These are phyloP conservation scores for Fulmarus glacialis DNA, from an alignment of 2,113 vertebrate species.

Conservation along the genomic window DNA sequence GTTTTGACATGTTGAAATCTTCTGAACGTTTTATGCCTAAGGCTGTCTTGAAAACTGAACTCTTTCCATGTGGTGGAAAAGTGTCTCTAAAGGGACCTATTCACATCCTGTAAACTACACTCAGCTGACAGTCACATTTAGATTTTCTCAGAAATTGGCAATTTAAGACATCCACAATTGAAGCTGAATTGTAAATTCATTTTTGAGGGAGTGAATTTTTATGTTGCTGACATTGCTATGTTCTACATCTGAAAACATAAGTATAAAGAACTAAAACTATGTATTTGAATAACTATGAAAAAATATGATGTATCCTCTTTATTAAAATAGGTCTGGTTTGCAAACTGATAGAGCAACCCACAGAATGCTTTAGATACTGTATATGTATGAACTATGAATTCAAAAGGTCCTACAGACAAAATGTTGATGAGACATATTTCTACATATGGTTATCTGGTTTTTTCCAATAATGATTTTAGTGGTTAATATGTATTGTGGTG, in stretches of 20 bases:
- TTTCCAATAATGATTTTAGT: background rate
- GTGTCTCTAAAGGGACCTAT: constrained; percentile 13
- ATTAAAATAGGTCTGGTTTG: background rate
- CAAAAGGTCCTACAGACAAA: background rate
- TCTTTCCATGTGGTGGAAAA: background rate
- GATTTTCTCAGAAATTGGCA: constrained; percentile 11
- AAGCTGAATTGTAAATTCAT: background rate
- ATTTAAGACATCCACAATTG: background rate
- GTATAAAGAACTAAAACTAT: background rate
- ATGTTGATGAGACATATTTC: background rate
- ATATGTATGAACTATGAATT: background rate
- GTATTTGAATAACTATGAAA: background rate
- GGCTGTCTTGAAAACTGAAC: constrained; percentile 32
- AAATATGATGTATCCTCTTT: background rate
- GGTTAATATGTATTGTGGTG: background rate
- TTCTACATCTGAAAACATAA: background rate
- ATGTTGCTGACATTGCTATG: background rate
- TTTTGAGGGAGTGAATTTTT: background rate
- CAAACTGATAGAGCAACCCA: background rate
- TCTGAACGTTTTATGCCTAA: constrained; percentile 41
- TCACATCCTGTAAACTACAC: constrained; percentile 13
- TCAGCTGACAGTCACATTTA: constrained; percentile 15
- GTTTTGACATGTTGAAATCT: constrained; percentile 40
- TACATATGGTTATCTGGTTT: background rate
- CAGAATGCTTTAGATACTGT: background rate